Evolutionary conservation across 1,140 invertebrate species (phyloP).

Genomic region (Proctacanthus coquilletti): DNA sequence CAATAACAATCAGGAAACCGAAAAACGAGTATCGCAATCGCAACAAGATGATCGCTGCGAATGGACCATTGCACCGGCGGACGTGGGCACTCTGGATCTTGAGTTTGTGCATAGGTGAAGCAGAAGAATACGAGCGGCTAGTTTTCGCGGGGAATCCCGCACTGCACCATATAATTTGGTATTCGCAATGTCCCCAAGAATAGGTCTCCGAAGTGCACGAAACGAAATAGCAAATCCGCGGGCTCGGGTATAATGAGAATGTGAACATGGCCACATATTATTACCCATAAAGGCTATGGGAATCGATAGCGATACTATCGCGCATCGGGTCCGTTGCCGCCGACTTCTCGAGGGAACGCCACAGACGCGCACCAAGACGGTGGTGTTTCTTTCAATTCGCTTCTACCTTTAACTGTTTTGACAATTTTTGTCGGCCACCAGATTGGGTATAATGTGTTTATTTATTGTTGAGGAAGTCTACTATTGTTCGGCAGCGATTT

Average conservation of each 20-base stretch:
- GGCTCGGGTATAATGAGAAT: constrained; percentile 1
- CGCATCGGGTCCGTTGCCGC: too few species aligned
- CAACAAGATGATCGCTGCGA: too few species aligned
- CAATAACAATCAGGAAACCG: not conserved
- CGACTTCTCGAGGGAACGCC: too few species aligned
- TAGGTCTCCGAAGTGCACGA: too few species aligned
- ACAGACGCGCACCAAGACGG: too few species aligned
- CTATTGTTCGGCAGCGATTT: too few species aligned
- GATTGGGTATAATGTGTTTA: not conserved
- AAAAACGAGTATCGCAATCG: too few species aligned
- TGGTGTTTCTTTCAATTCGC: not conserved
- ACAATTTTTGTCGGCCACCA: not conserved
- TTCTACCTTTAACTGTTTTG: not conserved
- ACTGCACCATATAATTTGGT: not conserved
- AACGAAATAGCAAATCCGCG: too few species aligned
- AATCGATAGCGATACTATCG: too few species aligned
- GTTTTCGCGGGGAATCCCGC: not conserved
- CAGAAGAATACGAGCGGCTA: not conserved
- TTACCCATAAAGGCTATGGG: not conserved
- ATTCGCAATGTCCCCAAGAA: not conserved
- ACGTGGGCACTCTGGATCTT: not conserved
- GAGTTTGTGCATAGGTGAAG: not conserved
- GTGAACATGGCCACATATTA: not conserved
- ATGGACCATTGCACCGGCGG: not conserved
- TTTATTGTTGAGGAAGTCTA: not conserved